Evolutionary conservation across 1,140 invertebrate species (phyloP).

Genomic region (Arctopsyche grandis): DNA sequence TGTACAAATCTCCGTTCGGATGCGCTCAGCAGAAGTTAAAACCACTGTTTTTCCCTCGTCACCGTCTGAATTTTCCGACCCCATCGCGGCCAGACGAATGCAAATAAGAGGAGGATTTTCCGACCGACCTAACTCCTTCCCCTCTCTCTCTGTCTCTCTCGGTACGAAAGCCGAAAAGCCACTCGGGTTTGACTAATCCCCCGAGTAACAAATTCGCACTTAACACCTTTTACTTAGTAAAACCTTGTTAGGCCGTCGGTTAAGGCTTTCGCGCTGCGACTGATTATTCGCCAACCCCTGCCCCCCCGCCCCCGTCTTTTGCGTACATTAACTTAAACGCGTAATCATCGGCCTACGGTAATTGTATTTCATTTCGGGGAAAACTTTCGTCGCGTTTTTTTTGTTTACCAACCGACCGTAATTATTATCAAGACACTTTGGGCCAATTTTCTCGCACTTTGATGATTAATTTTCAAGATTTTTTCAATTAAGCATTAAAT

Average conservation of each 20-base stretch:
- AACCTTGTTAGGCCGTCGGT: slow-evolving; percentile 40
- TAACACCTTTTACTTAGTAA: slow-evolving; percentile 42
- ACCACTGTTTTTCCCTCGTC: not conserved
- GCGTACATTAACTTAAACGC: slow-evolving; percentile 6
- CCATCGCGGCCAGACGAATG: slow-evolving; percentile 19
- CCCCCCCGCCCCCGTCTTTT: not conserved
- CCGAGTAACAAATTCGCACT: slow-evolving; percentile 48
- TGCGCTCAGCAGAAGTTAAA: not conserved
- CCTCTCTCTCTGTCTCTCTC: not conserved
- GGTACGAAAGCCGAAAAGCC: slow-evolving; percentile 31
- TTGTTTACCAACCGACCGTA: not conserved
- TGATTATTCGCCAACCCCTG: not conserved
- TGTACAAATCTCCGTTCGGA: no score
- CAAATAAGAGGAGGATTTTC: slow-evolving; percentile 18
- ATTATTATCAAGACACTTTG: not conserved
- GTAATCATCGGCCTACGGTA: not conserved
- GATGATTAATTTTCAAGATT: not conserved
- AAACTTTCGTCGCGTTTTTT: not conserved
- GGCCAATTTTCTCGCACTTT: not conserved
- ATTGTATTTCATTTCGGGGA: not conserved
- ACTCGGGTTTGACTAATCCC: slow-evolving; percentile 44
- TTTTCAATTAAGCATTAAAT: no score
- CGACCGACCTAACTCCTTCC: not conserved
- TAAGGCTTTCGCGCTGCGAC: slow-evolving; percentile 18
- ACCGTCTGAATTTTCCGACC: slow-evolving; percentile 15